A percentile compares a stretch with the other conserved stretches of the same genome.
Evolutionary conservation across 2,888 invertebrate species (phyloP).

Genomic region (Galeruca laticollis): DNA sequence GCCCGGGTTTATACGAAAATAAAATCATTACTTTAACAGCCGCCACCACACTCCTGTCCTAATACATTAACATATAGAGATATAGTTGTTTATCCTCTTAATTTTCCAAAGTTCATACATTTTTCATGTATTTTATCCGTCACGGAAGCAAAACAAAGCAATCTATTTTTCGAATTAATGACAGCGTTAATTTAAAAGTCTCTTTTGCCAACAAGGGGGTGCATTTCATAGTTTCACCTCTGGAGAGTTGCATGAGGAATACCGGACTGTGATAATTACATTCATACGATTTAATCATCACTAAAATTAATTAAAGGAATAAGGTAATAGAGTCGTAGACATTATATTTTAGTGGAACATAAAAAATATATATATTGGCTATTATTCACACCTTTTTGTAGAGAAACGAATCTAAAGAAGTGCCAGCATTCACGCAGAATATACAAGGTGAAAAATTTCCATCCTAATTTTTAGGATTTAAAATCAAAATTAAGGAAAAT

Average conservation of each 20-base stretch:
- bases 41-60: slow-evolving; percentile 3
- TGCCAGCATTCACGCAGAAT: background rate
- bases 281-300: slow-evolving; percentile 57
- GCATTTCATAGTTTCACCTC: slow-evolving; percentile 55
- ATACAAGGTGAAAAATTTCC: too few relatives aligned
- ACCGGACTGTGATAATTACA: slow-evolving; percentile 53
- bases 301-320: slow-evolving; percentile 56
- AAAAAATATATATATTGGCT: slow-evolving; percentile 27
- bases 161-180: slow-evolving; percentile 48
- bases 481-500: too few relatives aligned
- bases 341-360: slow-evolving; percentile 41
- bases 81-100: slow-evolving; percentile 15
- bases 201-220: slow-evolving; percentile 52
- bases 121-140: slow-evolving; percentile 37
- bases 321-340: slow-evolving; percentile 53
- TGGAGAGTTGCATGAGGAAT: slow-evolving; percentile 57
- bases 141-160: slow-evolving; percentile 47
- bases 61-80: slow-evolving; percentile 13
- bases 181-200: slow-evolving; percentile 58
- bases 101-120: slow-evolving; percentile 32
- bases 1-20: background rate
- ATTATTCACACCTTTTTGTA: slow-evolving; percentile 32
- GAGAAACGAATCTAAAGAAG: background rate
- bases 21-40: background rate
- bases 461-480: too few relatives aligned